These are phyloP conservation scores for Xiphydria camelus DNA, from an alignment of 2,888 invertebrate species.

Conservation along the genomic window DNA sequence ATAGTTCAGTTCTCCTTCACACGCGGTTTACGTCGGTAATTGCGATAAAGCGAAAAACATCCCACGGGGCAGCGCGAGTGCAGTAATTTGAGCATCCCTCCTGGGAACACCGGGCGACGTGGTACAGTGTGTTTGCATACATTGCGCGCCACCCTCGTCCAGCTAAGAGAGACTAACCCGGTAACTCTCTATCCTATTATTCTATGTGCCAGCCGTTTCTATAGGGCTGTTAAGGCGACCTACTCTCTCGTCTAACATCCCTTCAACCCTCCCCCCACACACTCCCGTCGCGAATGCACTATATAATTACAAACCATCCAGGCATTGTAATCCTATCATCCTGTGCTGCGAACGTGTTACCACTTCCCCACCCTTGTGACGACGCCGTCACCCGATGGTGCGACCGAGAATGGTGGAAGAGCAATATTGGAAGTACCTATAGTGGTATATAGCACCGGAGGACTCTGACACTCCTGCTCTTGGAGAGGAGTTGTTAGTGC, in stretches of 20 bases:
- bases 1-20: no score
- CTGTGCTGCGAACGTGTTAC: no score
- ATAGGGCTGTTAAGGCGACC: constrained; percentile 47
- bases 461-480: no score
- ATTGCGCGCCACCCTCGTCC: constrained; percentile 42
- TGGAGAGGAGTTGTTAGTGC: no score
- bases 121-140: constrained; percentile 50
- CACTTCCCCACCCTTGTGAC: constrained; percentile 12
- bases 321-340: constrained; percentile 38
- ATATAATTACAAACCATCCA: constrained; percentile 40
- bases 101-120: constrained; percentile 36
- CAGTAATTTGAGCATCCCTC: constrained; percentile 48
- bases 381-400: constrained; percentile 4
- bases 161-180: constrained; percentile 43
- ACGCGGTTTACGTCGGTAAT: no score
- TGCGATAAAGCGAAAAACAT: neutral
- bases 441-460: no score
- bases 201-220: constrained; percentile 45
- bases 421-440: no score
- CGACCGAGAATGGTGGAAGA: neutral
- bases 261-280: constrained; percentile 15
- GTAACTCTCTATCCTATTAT: constrained; percentile 42
- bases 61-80: constrained; percentile 22
- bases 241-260: constrained; percentile 20
- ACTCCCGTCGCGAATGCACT: constrained; percentile 25